phyloP scores from a whole-genome alignment of 1,140 invertebrate species.

The Papilio glaucus region DNA sequence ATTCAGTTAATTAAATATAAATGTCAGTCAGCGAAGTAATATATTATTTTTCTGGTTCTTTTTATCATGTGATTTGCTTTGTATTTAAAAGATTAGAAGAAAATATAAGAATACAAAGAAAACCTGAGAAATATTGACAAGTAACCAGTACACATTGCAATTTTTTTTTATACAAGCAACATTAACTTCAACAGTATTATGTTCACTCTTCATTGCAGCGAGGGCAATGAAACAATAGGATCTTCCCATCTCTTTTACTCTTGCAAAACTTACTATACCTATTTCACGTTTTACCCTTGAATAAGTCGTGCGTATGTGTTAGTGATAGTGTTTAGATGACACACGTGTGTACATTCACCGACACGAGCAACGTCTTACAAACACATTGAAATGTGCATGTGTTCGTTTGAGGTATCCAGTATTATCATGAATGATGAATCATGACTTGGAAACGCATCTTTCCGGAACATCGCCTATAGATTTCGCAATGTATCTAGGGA shows the following conservation, averaged over 20 bases:
- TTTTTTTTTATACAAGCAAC: slow-evolving; percentile 51
- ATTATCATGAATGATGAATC: slow-evolving; percentile 60
- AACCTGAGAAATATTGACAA: neutral
- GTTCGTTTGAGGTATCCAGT: slow-evolving; percentile 52
- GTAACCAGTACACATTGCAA: slow-evolving; percentile 3
- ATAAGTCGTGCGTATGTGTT: slow-evolving; percentile 66
- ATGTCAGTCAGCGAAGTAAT: no score
- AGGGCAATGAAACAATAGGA: slow-evolving; percentile 79
- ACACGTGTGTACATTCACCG: slow-evolving; percentile 46
- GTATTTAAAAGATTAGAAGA: no score
- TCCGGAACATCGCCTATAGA: slow-evolving; percentile 35
- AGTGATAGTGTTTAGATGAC: slow-evolving; percentile 57
- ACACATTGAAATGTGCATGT: slow-evolving; percentile 45
- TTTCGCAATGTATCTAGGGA: slow-evolving; percentile 24
- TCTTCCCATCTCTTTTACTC: slow-evolving; percentile 57
- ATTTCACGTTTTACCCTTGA: slow-evolving; percentile 73
- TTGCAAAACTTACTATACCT: slow-evolving; percentile 57
- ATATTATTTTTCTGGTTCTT: no score
- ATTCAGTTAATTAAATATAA: no score
- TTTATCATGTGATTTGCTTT: no score
- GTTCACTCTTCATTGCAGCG: slow-evolving; percentile 69
- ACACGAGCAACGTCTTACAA: slow-evolving; percentile 39
- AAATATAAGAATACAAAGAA: neutral
- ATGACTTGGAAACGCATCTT: slow-evolving; percentile 38
- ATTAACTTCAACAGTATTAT: slow-evolving; percentile 79